Conservation (phyloP, 2,888 invertebrate genomes). For the Copidosoma aretas region DNA sequence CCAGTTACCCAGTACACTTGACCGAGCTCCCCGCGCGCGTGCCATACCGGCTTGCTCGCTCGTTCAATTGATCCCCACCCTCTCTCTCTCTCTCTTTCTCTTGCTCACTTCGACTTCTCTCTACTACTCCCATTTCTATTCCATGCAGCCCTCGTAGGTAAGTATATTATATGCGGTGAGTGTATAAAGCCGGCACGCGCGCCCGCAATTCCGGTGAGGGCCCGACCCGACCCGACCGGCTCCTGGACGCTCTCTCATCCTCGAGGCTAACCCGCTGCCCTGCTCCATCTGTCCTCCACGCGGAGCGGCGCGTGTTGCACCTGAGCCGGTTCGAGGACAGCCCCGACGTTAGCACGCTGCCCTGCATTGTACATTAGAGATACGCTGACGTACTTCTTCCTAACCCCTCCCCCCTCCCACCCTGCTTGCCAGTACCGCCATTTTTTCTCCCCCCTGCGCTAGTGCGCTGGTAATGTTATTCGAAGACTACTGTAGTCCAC, state of each 20-base stretch:
- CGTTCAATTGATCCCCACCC: constrained; percentile 19
- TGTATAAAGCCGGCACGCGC: constrained; percentile 26
- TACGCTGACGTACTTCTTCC: no score
- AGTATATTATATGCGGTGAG: constrained; percentile 3
- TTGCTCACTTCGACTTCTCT: not conserved
- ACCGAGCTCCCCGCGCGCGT: constrained; percentile 54
- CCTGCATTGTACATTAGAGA: no score
- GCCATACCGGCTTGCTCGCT: constrained; percentile 14
- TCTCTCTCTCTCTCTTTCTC: not conserved
- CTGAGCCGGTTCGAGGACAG: no score
- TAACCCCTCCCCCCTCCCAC: no score
- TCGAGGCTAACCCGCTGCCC: constrained; percentile 1
- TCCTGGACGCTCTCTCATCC: not conserved
- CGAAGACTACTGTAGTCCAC: no score
- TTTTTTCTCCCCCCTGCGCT: no score
- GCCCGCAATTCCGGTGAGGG: constrained; percentile 41
- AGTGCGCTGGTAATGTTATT: no score
- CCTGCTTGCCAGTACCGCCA: no score
- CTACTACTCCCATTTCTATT: no score
- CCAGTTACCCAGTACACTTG: constrained; percentile 63
- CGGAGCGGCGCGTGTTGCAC: not conserved
- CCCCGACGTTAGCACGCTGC: no score
- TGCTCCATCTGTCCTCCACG: not conserved
- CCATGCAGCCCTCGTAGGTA: not conserved
- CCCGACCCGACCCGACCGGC: constrained; percentile 31